Conservation (phyloP, 2,113 vertebrate genomes). For the Catharus bicknelli region DNA sequence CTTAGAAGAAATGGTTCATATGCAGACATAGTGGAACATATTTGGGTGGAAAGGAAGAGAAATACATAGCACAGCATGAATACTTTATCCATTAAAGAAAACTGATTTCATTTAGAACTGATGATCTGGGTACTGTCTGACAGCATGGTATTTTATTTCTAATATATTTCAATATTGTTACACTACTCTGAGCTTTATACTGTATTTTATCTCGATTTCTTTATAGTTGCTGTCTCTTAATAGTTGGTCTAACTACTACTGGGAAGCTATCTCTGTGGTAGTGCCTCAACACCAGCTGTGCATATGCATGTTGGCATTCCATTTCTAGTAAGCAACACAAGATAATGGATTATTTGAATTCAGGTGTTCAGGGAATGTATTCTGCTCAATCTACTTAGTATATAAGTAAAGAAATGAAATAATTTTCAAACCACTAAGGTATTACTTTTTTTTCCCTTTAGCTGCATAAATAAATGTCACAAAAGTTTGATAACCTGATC, state of each 20-base stretch:
- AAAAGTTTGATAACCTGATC: not conserved
- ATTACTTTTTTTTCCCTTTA: not conserved
- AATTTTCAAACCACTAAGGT: not conserved
- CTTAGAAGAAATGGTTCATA: conserved; percentile 15
- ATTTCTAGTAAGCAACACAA: not conserved
- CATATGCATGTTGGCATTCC: not conserved
- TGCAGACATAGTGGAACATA: not conserved
- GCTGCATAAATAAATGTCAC: not conserved
- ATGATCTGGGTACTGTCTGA: not conserved
- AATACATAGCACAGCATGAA: not conserved
- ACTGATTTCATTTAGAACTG: not conserved
- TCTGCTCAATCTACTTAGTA: not conserved
- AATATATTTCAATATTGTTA: not conserved
- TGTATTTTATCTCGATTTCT: not conserved
- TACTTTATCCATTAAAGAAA: not conserved
- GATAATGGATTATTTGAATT: not conserved
- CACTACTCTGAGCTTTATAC: not conserved
- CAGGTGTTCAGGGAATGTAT: not conserved
- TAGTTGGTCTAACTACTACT: not conserved
- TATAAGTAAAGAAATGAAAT: not conserved
- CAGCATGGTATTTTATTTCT: not conserved
- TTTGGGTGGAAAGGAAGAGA: not conserved
- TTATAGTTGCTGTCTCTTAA: not conserved
- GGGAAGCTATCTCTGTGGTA: not conserved
- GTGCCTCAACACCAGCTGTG: not conserved